Percentiles rank a stretch among this genome's conserved stretches.
These are phyloP conservation scores for Danaus chrysippus DNA, from an alignment of 2,888 invertebrate species.

Conservation along the genomic window DNA sequence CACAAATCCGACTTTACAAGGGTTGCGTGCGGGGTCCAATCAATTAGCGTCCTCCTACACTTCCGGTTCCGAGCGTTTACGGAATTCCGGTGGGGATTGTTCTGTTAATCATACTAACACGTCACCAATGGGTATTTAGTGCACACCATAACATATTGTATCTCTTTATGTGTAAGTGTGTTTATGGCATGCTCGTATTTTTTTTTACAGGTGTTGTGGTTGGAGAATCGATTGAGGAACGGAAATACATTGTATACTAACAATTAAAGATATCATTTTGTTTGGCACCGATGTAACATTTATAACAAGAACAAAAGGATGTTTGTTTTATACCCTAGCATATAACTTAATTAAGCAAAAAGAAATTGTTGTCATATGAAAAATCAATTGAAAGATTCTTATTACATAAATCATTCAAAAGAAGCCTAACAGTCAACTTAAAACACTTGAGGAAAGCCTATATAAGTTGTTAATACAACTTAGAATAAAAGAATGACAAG, in stretches of 20 bases:
- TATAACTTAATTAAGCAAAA: too few relatives aligned
- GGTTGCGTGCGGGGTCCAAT: conserved; percentile 63
- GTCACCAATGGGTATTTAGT: conserved; percentile 36
- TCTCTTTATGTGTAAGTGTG: conserved; percentile 7
- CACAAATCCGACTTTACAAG: conserved; percentile 42
- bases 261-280: conserved; percentile 11
- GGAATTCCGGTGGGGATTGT: conserved; percentile 62
- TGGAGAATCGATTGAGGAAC: conserved; percentile 6
- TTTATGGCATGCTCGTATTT: background rate
- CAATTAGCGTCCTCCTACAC: conserved; percentile 71
- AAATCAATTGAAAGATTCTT: too few relatives aligned
- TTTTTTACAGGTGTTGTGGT: conserved; percentile 12
- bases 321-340: too few relatives aligned
- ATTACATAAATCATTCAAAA: too few relatives aligned
- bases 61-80: conserved; percentile 75
- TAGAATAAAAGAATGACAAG: too few relatives aligned
- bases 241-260: conserved; percentile 9
- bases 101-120: conserved; percentile 43
- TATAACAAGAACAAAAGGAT: too few relatives aligned
- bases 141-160: conserved; percentile 5
- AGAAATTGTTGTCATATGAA: too few relatives aligned
- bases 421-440: too few relatives aligned
- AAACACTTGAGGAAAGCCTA: too few relatives aligned
- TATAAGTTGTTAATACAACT: too few relatives aligned
- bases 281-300: background rate